Evolutionary conservation across 2,113 vertebrate species (phyloP).

Genomic region (Isichthys henryi): DNA sequence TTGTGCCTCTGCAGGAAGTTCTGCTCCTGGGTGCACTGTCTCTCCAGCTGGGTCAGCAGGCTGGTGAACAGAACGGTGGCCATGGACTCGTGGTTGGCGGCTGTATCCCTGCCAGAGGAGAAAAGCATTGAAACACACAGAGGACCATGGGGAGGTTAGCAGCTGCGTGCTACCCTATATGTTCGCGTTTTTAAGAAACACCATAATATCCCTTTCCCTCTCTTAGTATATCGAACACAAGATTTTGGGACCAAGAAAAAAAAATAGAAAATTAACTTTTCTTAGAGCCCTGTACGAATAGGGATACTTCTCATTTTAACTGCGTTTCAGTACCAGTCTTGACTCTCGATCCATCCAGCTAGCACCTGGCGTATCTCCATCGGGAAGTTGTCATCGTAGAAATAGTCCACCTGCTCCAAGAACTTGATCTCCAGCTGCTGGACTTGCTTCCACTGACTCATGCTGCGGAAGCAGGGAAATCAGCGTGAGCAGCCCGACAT

Average conservation of each 20-base stretch:
- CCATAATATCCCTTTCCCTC: neutral
- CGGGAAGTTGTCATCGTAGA: slow-evolving; percentile 94
- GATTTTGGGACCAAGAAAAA: neutral
- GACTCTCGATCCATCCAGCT: slow-evolving; percentile 87
- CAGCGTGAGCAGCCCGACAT: neutral
- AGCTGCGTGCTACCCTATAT: neutral
- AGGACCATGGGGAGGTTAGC: neutral
- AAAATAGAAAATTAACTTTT: neutral
- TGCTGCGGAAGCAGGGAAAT: slow-evolving; percentile 50
- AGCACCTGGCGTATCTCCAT: slow-evolving; percentile 91
- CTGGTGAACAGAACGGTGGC: slow-evolving; percentile 78
- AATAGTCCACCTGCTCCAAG: slow-evolving; percentile 90
- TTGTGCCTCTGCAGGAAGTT: slow-evolving; percentile 93
- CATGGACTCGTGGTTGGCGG: slow-evolving; percentile 80
- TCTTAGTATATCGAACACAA: neutral
- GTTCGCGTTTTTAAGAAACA: neutral
- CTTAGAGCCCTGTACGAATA: neutral
- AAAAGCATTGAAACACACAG: neutral
- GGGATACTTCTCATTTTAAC: neutral
- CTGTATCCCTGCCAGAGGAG: slow-evolving; percentile 59
- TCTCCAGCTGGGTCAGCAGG: slow-evolving; percentile 81
- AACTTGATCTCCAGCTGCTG: slow-evolving; percentile 90
- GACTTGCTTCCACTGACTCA: slow-evolving; percentile 96
- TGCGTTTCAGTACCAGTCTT: slow-evolving; percentile 77
- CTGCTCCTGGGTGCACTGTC: slow-evolving; percentile 78